Percentiles rank a stretch among this genome's conserved stretches.
Evolutionary conservation across 2,113 vertebrate species (phyloP).

Genomic region (Pseudopodoces humilis): DNA sequence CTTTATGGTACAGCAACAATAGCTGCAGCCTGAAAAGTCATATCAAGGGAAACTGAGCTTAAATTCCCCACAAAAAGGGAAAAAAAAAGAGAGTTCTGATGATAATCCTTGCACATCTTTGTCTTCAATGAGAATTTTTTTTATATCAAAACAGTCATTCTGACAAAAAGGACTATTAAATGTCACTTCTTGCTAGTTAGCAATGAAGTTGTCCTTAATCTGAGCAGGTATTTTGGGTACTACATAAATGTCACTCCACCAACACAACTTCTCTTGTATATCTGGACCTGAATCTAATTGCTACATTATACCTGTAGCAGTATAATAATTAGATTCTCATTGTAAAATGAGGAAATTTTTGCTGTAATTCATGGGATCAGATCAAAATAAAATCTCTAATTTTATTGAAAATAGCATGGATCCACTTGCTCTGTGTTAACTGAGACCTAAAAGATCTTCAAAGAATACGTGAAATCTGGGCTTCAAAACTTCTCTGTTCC

Average conservation of each 20-base stretch:
- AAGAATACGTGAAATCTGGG: neutral
- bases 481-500: neutral
- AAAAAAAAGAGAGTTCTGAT: neutral
- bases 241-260: neutral
- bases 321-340: neutral
- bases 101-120: neutral
- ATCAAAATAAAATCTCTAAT: neutral
- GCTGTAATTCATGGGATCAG: neutral
- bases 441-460: neutral
- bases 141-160: neutral
- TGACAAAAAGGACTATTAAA: neutral
- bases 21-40: neutral
- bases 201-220: neutral
- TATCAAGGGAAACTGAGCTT: neutral
- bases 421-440: neutral
- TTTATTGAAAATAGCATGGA: neutral
- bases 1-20: neutral
- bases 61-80: rapidly evolving
- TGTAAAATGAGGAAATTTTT: neutral
- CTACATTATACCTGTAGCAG: neutral
- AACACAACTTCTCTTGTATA: neutral
- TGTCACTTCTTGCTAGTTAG: neutral
- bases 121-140: neutral
- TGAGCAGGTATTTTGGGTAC: neutral
- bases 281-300: neutral